Evolutionary conservation across 2,888 invertebrate genomes (phyloP), one percentile per base, ranked within the genome.

Genomic region (Meliscaeva auricollis): DNA sequence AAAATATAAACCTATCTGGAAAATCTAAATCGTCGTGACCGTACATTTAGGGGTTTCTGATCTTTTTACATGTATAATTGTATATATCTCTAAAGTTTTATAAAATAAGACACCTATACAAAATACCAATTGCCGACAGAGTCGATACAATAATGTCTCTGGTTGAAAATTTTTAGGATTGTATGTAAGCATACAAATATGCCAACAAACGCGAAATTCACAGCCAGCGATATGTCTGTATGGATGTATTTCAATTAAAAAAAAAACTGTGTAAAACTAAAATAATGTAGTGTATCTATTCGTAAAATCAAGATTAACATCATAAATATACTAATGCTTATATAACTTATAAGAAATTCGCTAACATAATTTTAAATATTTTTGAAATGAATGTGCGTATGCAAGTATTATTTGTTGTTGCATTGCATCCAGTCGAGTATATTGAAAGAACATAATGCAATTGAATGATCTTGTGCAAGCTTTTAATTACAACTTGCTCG

Each of bases 81-180:
- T n/a, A n/a, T n/a, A n/a, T n/a, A n/a, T n/a, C n/a, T n/a, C n/a
- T n/a, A n/a, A n/a, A n/a, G 7, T 8, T 41, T 15, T n/a, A 41
- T 15, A 15, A 17, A 22, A 22, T n/a, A 50, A 60, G 38, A 17
- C 60, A 56, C 52, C 66, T 38, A 46, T 77, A 73, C 72, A 82
- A 72, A 66, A 73, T 68, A 68, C 68, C 78, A 62, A 64, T 38
- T n/a, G 5, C 6, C 3, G 20, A 58, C 13, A 50, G 13, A 50
- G 22, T 17, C 2, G 26, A 17, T 46, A n/a, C 1, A 46, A 46
- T 46, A 50, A n/a, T n/a, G n/a, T n/a, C n/a, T n/a, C n/a, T n/a
- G n/a, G n/a, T n/a, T n/a, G n/a, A n/a, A n/a, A n/a, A n/a, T n/a
- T n/a, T n/a, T n/a, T n/a, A n/a, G n/a, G n/a, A n/a, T n/a, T n/a